phyloP scores from a whole-genome alignment of 2,113 vertebrate genomes.

The Steatornis caripensis region DNA sequence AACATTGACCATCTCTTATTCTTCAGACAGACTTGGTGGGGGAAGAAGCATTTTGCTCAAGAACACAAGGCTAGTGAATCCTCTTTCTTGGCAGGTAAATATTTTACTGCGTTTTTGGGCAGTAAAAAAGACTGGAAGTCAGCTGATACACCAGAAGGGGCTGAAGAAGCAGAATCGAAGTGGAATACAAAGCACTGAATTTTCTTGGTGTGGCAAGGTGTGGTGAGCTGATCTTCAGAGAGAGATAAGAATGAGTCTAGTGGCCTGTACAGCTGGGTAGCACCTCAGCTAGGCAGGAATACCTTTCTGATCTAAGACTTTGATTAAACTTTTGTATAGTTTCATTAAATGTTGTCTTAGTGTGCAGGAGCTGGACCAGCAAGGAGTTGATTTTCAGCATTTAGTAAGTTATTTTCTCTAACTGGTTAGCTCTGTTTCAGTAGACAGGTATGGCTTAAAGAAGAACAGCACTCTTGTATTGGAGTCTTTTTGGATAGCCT shows the following conservation, averaged over 20 bases:
- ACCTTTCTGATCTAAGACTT: neutral
- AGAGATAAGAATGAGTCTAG: neutral
- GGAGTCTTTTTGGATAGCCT: neutral
- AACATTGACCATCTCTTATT: rapidly evolving
- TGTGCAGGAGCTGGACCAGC: neutral
- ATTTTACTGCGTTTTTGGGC: neutral
- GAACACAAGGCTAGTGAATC: neutral
- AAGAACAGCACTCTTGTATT: neutral
- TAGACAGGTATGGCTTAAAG: neutral
- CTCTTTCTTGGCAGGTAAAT: neutral
- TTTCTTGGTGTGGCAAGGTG: neutral
- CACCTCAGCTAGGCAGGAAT: neutral
- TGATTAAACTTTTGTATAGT: neutral
- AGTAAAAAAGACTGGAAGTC: neutral
- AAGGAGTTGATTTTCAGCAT: neutral
- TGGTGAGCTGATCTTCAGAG: neutral
- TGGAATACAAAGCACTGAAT: neutral
- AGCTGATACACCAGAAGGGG: neutral
- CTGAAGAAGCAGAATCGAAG: neutral
- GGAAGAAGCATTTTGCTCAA: neutral
- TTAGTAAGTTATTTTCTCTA: neutral
- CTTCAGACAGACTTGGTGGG: neutral
- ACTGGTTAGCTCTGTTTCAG: neutral
- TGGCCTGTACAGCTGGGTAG: neutral
- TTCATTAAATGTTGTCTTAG: neutral